Evolutionary conservation across 2,797 vertebrate genomes (phyloP), one percentile per base, ranked within the genome.

Genomic region (Perdix hodgsoniae): DNA sequence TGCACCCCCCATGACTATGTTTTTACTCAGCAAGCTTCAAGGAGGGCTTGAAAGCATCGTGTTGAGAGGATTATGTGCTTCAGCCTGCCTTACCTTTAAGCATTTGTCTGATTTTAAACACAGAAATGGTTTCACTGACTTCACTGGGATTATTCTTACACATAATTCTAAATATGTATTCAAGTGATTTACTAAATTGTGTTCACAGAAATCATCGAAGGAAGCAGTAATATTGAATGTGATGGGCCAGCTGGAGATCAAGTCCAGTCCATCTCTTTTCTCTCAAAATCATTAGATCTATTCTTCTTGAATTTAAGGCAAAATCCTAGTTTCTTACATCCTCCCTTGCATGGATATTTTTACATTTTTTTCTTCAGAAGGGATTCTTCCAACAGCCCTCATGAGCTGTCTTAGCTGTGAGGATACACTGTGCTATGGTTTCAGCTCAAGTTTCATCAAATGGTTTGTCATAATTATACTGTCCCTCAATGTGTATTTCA

Each of bases 61-160:
- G 14, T 50, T 81, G 84, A 91, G 76, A 83, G 70, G 82, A 91
- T 93, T 94, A 64, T 76, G 70, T 78, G 31, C 66, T 92, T 83
- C 83, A 77, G 72, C 70, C 66, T 89, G 76, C 73, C 67, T 88
- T 73, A 35, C 27, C 54, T 89, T 75, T 65, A 80, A 88, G 33
- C 18, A 42, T 45, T 22, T 42, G n/a, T 75, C 91, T 91, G 61
- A 91, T 88, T 94, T 94, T 87, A 83, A 89, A 91, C 54, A 72
- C 63, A 45, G 29, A 91, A 80, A 69, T 89, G 52, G 73, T 95
- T 95, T 75, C 63, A 91, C 63, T 93, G 45, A 78, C 70, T 91
- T 87, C 75, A 52, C 31, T 70, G 24, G 52, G 40, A 63, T 86
- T 92, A 52, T 79, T 94, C 59, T 61, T 63, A 35, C 50, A 72